Conservation (phyloP, 1,140 invertebrate genomes). For the Notospermus geniculatus region DNA sequence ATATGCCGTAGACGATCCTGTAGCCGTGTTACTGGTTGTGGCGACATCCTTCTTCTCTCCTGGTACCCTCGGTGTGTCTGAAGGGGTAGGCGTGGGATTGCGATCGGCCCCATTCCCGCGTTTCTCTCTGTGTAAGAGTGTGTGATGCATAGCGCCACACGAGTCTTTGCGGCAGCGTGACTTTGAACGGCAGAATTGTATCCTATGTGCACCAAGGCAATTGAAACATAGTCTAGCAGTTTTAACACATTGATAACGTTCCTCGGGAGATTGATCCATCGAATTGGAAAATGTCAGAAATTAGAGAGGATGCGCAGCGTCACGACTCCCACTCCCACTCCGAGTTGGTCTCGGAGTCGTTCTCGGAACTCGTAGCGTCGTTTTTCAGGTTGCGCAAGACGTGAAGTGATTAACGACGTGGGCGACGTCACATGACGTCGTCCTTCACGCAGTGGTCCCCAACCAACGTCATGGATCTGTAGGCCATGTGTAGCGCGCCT, state of each 20-base stretch:
- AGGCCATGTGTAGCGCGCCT: no score
- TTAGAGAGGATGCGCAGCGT: neutral
- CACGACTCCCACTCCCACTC: no score
- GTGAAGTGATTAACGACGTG: no score
- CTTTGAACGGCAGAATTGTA: neutral
- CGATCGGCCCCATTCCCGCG: neutral
- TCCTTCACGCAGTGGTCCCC: no score
- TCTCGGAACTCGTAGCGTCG: no score
- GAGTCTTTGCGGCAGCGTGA: neutral
- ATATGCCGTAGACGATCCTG: neutral
- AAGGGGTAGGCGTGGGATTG: neutral
- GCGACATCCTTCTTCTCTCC: neutral
- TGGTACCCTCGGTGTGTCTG: neutral
- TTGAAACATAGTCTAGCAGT: neutral
- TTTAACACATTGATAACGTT: neutral
- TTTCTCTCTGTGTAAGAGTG: neutral
- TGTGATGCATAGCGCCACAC: conserved; percentile 4
- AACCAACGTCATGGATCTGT: no score
- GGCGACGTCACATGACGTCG: no score
- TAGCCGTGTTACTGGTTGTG: neutral
- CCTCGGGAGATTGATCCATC: neutral
- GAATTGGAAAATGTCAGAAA: neutral
- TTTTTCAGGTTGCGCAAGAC: no score
- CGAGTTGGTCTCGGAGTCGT: no score
- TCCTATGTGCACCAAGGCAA: neutral